phyloP scores from a whole-genome alignment of 2,797 vertebrate genomes.

The Pseudochaenichthys georgianus region DNA sequence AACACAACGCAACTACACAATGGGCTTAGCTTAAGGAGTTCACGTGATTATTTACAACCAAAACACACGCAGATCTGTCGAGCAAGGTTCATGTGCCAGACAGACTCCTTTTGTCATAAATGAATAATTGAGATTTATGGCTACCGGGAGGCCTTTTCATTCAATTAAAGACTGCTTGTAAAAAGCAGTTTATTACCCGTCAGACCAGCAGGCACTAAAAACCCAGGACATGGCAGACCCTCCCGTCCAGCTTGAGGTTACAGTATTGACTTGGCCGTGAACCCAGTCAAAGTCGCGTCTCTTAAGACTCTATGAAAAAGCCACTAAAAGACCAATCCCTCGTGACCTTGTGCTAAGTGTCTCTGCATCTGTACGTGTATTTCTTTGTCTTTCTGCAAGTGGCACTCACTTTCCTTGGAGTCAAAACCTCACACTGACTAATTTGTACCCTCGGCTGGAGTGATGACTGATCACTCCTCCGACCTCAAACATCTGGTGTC shows the following conservation, averaged over 20 bases:
- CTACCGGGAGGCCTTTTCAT: conserved; percentile 72
- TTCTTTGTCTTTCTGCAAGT: conserved; percentile 49
- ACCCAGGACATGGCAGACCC: conserved; percentile 48
- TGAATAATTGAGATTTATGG: conserved; percentile 77
- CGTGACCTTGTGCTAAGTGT: conserved; percentile 31
- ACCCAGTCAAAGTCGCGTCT: conserved; percentile 51
- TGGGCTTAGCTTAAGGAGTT: conserved; percentile 43
- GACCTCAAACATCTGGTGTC: conserved; percentile 53
- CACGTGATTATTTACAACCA: conserved; percentile 42
- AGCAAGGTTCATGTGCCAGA: conserved; percentile 53
- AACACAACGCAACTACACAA: conserved; percentile 47
- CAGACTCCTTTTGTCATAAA: conserved; percentile 73
- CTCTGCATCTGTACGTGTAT: conserved; percentile 22
- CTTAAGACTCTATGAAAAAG: conserved; percentile 74
- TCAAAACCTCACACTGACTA: conserved; percentile 45
- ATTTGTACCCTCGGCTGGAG: conserved; percentile 32
- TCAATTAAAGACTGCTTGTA: conserved; percentile 76
- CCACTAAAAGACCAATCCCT: conserved; percentile 51
- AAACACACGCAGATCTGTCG: conserved; percentile 43
- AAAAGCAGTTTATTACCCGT: conserved; percentile 79
- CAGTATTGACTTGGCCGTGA: conserved; percentile 59
- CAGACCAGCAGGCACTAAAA: conserved; percentile 66
- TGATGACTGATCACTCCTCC: conserved; percentile 54
- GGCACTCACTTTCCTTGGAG: conserved; percentile 38
- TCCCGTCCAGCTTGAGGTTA: conserved; percentile 54